These are phyloP conservation scores for Hartigia nigra DNA, from an alignment of 2,888 invertebrate genomes.

Conservation along the genomic window DNA sequence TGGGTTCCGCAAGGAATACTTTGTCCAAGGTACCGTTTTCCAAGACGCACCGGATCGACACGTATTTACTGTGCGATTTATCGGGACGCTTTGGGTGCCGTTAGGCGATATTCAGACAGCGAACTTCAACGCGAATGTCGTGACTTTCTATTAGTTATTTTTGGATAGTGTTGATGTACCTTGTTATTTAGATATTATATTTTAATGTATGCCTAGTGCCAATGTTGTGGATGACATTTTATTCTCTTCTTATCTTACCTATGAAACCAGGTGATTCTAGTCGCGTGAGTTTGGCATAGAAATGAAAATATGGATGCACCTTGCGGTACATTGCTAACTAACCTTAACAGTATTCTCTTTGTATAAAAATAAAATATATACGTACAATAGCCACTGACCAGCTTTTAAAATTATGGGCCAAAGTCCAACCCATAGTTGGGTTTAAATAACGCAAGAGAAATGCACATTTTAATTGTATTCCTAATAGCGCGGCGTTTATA, in stretches of 20 bases:
- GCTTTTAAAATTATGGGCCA: background rate
- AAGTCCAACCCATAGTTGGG: background rate
- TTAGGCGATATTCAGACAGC: background rate
- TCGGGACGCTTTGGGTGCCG: background rate
- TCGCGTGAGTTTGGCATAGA: background rate
- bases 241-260: background rate
- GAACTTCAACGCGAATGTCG: background rate
- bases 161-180: background rate
- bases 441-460: constrained; percentile 49
- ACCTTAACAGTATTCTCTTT: background rate
- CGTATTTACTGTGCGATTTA: background rate
- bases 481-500: constrained; percentile 59
- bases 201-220: background rate
- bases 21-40: background rate
- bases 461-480: constrained; percentile 61
- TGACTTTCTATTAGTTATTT: background rate
- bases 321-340: background rate
- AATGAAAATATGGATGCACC: background rate
- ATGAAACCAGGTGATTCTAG: background rate
- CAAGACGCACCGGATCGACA: background rate
- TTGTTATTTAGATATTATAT: background rate
- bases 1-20: background rate
- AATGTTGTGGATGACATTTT: background rate
- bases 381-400: background rate
- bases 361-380: background rate